A percentile compares a stretch with the other conserved stretches of the same genome.
Evolutionary conservation across 2,113 vertebrate species (phyloP).

Genomic region (Poicephalus gulielmi): DNA sequence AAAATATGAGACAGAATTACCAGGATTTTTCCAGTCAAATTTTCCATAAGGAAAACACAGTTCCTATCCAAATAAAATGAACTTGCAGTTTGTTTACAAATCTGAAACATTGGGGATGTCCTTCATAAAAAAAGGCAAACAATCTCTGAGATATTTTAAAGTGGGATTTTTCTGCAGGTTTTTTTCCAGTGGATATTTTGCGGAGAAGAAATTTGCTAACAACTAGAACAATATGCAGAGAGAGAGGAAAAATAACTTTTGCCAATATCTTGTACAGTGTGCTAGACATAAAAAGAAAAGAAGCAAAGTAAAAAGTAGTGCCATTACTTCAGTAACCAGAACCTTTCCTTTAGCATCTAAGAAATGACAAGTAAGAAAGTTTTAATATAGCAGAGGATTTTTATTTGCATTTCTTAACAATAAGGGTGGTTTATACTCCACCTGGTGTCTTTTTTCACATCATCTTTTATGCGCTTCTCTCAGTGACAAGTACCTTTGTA

Average conservation of each 20-base stretch:
- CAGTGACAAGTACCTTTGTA: conserved; percentile 79
- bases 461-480: conserved; percentile 70
- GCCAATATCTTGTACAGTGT: background rate
- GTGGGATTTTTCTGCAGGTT: background rate
- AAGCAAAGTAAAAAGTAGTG: background rate
- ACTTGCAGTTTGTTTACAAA: background rate
- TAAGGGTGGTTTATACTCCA: conserved; percentile 70
- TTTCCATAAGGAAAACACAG: background rate
- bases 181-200: conserved; percentile 38
- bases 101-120: background rate
- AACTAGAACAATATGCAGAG: conserved; percentile 3
- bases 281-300: conserved; percentile 16
- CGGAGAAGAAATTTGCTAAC: conserved; percentile 38
- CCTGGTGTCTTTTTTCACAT: conserved; percentile 76
- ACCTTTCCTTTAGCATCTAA: conserved; percentile 33
- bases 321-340: conserved; percentile 10
- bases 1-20: background rate
- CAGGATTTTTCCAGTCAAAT: background rate
- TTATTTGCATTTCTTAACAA: conserved; percentile 72
- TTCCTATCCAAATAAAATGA: background rate
- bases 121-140: background rate
- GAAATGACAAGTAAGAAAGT: conserved; percentile 63
- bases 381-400: conserved; percentile 48
- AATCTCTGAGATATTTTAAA: background rate
- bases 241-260: conserved; percentile 36